Percentiles rank a stretch among this genome's conserved stretches.
Conservation (phyloP, 2,797 vertebrate genomes). For the Netta rufina region DNA sequence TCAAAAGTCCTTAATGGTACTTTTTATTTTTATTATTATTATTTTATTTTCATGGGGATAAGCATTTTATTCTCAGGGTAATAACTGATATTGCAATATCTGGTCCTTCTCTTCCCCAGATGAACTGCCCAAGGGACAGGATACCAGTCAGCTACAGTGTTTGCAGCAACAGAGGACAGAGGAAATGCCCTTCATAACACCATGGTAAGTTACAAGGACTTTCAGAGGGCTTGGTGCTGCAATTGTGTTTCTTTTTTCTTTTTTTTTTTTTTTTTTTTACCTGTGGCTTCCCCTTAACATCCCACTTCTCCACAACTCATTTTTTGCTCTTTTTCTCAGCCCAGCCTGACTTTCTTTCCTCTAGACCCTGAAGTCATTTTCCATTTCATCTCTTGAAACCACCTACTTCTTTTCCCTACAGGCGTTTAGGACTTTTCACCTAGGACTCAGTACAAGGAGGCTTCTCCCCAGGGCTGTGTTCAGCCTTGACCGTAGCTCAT, state of each 20-base stretch:
- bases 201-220: rapidly evolving
- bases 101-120: background rate
- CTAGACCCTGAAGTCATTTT: background rate
- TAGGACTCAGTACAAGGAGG: background rate
- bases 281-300: background rate
- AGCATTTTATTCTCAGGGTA: background rate
- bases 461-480: background rate
- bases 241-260: background rate
- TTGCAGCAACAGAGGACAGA: background rate
- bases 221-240: rapidly evolving
- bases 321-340: background rate
- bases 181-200: background rate
- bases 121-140: background rate
- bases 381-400: background rate
- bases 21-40: no score
- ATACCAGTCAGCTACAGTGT: background rate
- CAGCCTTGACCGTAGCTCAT: background rate
- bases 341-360: background rate
- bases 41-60: background rate
- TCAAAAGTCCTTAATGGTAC: background rate
- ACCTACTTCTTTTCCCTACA: background rate
- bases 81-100: background rate
- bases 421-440: background rate
- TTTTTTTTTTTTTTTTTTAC: background rate
- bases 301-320: background rate